Evolutionary conservation across 2,113 vertebrate species (phyloP).

Genomic region (Misgurnus anguillicaudatus): DNA sequence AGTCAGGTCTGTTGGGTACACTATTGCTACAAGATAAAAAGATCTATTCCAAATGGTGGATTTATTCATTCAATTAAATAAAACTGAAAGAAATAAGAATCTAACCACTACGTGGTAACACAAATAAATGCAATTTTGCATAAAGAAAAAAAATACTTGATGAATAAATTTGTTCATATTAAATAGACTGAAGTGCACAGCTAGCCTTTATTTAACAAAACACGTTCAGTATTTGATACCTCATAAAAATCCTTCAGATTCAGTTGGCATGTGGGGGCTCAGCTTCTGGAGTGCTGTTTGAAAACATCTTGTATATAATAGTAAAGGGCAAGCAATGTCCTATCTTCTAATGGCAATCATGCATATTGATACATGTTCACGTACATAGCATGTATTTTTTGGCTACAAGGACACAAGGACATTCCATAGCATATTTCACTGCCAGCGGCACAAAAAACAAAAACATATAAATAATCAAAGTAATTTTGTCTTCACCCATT

Average conservation of each 20-base stretch:
- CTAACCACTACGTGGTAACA: slow-evolving; percentile 25
- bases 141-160: slow-evolving; percentile 17
- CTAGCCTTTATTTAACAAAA: slow-evolving; percentile 25
- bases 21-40: slow-evolving; percentile 57
- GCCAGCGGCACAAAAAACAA: slow-evolving; percentile 48
- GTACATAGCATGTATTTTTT: slow-evolving; percentile 56
- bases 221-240: slow-evolving; percentile 33
- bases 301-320: slow-evolving; percentile 48
- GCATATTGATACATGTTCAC: slow-evolving; percentile 60
- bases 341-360: slow-evolving; percentile 58
- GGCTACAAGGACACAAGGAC: slow-evolving; percentile 59
- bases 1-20: slow-evolving; percentile 51
- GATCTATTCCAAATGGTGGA: slow-evolving; percentile 44
- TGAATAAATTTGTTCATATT: slow-evolving; percentile 13
- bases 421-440: slow-evolving; percentile 56
- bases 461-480: slow-evolving; percentile 48
- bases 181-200: slow-evolving; percentile 40
- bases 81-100: not conserved
- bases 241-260: slow-evolving; percentile 20
- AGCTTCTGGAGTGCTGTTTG: slow-evolving; percentile 50
- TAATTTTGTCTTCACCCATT: slow-evolving; percentile 32
- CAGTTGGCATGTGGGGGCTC: slow-evolving; percentile 22
- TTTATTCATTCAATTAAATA: slow-evolving; percentile 16
- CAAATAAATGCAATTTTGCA: slow-evolving; percentile 17
- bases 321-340: slow-evolving; percentile 59